These are phyloP conservation scores for Holacanthella duospinosa DNA, from an alignment of 2,888 invertebrate species.

Conservation along the genomic window DNA sequence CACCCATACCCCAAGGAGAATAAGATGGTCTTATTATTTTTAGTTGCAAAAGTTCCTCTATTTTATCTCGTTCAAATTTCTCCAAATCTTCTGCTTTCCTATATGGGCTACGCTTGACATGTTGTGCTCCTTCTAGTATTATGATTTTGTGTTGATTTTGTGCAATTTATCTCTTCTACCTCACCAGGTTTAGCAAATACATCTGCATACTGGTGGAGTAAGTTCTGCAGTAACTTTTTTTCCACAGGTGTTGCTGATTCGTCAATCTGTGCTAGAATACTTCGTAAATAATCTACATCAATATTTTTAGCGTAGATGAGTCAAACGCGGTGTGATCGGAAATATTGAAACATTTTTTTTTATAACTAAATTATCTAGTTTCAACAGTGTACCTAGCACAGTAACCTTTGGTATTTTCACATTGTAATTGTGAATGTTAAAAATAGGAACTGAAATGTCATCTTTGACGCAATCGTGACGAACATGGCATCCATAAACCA, in stretches of 20 bases:
- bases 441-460: too few relatives aligned
- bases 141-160: conserved; percentile 15
- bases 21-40: conserved; percentile 11
- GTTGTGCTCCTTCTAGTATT: conserved; percentile 13
- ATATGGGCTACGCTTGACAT: conserved; percentile 14
- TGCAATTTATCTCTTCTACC: conserved; percentile 15
- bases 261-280: background rate
- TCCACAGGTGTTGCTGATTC: background rate
- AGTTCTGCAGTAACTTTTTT: background rate
- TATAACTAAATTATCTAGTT: too few relatives aligned
- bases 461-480: too few relatives aligned
- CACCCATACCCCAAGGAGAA: conserved; percentile 16
- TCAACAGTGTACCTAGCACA: too few relatives aligned
- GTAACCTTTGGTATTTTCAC: too few relatives aligned
- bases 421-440: too few relatives aligned
- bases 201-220: conserved; percentile 13
- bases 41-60: conserved; percentile 16
- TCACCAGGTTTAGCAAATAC: conserved; percentile 19
- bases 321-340: too few relatives aligned
- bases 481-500: too few relatives aligned
- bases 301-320: too few relatives aligned
- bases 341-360: too few relatives aligned
- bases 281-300: too few relatives aligned
- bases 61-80: conserved; percentile 16
- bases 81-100: conserved; percentile 16